Percentiles rank a stretch among this genome's conserved stretches.
These are phyloP conservation scores for Scylla paramamosain DNA, from an alignment of 1,140 invertebrate species.

Conservation along the genomic window DNA sequence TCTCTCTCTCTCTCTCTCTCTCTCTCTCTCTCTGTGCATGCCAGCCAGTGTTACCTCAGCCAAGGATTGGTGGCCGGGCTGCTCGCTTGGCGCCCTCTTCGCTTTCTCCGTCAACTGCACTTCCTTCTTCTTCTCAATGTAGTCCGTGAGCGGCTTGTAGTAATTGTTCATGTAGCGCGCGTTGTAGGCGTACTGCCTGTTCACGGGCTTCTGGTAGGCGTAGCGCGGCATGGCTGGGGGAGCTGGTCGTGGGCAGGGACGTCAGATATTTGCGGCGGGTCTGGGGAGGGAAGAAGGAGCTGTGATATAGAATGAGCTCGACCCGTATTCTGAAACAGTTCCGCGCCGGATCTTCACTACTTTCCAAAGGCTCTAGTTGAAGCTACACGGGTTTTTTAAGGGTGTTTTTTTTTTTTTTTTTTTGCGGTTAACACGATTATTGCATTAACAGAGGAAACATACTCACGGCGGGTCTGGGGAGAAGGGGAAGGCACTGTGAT, in stretches of 20 bases:
- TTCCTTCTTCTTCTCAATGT: conserved; percentile 39
- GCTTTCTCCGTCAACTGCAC: neutral
- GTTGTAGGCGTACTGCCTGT: conserved; percentile 68
- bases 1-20: conserved; percentile 13
- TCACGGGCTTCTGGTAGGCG: conserved; percentile 66
- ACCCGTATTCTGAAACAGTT: no score
- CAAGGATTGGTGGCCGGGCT: conserved; percentile 5
- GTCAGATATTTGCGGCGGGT: neutral
- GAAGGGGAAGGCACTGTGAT: no score
- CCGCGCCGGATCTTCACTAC: no score
- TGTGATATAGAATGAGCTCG: no score
- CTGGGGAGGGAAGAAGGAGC: neutral
- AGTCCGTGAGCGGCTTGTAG: conserved; percentile 56
- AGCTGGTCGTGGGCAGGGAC: neutral
- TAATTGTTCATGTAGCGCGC: conserved; percentile 41
- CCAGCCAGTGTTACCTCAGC: neutral
- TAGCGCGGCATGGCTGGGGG: conserved; percentile 59
- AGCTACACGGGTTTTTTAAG: no score
- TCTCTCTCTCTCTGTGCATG: neutral
- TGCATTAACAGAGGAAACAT: no score
- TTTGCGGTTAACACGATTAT: no score
- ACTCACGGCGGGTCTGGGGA: no score
- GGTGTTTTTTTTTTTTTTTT: no score
- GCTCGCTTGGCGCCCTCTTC: neutral
- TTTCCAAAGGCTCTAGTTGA: no score